Conservation (phyloP, 1,140 invertebrate species). For the Phenacoccus solenopsis region DNA sequence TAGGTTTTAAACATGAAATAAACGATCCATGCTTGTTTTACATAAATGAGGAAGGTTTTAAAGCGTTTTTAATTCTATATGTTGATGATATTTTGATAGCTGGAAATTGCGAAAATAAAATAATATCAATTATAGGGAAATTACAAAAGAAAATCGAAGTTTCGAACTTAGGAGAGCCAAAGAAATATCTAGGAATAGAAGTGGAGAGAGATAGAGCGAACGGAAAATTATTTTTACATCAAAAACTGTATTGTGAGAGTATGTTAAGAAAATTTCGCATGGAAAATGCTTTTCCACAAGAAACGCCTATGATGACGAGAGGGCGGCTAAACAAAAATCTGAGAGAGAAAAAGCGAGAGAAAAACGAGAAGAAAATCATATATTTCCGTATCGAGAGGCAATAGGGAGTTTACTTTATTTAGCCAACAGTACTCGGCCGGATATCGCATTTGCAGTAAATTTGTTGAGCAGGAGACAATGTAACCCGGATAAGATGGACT, state of each 20-base stretch:
- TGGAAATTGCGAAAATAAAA: conserved; percentile 23
- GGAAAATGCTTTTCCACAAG: conserved; percentile 30
- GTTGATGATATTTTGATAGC: neutral
- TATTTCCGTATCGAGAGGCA: conserved; percentile 27
- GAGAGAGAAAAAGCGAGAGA: no score
- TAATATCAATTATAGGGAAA: conserved; percentile 22
- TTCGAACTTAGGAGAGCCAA: conserved; percentile 31
- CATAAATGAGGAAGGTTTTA: no score
- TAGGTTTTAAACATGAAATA: neutral
- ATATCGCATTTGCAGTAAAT: conserved; percentile 31
- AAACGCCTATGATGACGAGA: conserved; percentile 33
- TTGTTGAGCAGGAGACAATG: conserved; percentile 22
- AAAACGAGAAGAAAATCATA: no score
- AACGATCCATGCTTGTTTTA: neutral
- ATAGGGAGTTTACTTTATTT: conserved; percentile 32
- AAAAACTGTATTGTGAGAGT: conserved; percentile 34
- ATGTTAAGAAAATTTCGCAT: conserved; percentile 32
- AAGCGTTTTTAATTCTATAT: neutral
- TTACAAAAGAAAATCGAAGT: conserved; percentile 31
- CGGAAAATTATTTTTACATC: conserved; percentile 26
- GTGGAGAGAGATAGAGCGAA: neutral
- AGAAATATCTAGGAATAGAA: conserved; percentile 22
- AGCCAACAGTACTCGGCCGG: conserved; percentile 29
- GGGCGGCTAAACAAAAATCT: conserved; percentile 20
- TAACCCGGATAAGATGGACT: conserved; percentile 9